These are phyloP conservation scores for Alosa alosa DNA, from an alignment of 2,113 vertebrate genomes.

Conservation along the genomic window DNA sequence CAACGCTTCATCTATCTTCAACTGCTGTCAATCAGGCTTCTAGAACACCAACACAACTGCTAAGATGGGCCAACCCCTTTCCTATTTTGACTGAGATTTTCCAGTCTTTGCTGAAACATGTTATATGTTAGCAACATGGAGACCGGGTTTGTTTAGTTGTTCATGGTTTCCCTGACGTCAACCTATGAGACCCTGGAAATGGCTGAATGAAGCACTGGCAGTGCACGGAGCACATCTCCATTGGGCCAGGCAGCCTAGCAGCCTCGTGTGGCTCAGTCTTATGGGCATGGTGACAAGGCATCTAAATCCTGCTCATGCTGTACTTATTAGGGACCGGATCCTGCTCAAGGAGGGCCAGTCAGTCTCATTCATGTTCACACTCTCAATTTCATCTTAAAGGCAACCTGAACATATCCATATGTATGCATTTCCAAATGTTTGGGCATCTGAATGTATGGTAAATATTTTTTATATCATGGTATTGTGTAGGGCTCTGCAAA, in stretches of 20 bases:
- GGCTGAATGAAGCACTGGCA: neutral
- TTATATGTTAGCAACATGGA: neutral
- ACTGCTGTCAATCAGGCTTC: neutral
- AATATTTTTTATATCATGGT: too few species aligned
- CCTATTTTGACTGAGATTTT: neutral
- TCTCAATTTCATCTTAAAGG: neutral
- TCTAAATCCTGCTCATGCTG: neutral
- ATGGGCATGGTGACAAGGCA: neutral
- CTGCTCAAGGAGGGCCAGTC: neutral
- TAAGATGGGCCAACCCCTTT: neutral
- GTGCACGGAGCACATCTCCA: neutral
- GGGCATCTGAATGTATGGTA: too few species aligned
- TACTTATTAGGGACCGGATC: neutral
- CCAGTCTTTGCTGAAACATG: neutral
- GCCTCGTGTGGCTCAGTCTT: neutral
- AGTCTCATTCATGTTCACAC: neutral
- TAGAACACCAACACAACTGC: neutral
- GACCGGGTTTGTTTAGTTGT: neutral
- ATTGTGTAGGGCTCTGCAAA: too few species aligned
- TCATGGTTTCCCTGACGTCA: conserved; percentile 5
- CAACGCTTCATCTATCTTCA: neutral
- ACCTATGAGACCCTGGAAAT: neutral
- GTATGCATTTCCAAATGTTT: too few species aligned
- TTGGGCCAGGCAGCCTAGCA: neutral
- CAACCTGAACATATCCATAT: neutral